phyloP scores from a whole-genome alignment of 2,888 invertebrate species.

The Cyaniris semiargus region DNA sequence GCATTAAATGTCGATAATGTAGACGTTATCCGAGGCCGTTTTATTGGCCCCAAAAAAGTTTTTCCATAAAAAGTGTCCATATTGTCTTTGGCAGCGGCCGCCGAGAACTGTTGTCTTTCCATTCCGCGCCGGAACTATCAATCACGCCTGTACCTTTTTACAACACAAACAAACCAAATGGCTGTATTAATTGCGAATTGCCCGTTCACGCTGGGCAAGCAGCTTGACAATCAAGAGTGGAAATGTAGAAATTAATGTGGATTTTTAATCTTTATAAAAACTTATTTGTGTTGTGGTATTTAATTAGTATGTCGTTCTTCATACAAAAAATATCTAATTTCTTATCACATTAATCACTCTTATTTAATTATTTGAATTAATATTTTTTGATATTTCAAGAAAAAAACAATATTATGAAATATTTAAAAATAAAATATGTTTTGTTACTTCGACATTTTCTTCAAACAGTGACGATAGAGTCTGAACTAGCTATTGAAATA shows the following conservation, averaged over 20 bases:
- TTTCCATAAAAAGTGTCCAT: constrained; percentile 25
- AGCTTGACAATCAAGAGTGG: not conserved
- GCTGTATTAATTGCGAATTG: constrained; percentile 29
- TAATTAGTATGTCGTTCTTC: too few species aligned
- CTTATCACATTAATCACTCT: not conserved
- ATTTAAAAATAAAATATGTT: too few species aligned
- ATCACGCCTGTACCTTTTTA: constrained; percentile 42
- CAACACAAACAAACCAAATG: constrained; percentile 39
- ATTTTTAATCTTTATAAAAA: too few species aligned
- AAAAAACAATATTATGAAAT: too few species aligned
- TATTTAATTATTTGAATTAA: too few species aligned
- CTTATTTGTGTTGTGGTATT: too few species aligned
- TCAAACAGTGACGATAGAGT: not conserved
- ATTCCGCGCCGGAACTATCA: constrained; percentile 41
- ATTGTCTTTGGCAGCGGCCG: constrained; percentile 29
- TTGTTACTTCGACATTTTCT: not conserved
- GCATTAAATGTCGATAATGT: not conserved
- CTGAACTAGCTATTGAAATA: not conserved
- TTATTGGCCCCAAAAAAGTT: constrained; percentile 23
- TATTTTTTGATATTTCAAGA: too few species aligned
- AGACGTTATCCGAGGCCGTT: not conserved
- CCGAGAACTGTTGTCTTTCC: constrained; percentile 41
- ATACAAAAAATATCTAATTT: too few species aligned
- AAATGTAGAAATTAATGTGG: not conserved
- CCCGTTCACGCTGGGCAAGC: not conserved